Percentiles rank a stretch among this genome's conserved stretches.
Evolutionary conservation across 1,140 invertebrate species (phyloP).

Genomic region (Pachyrhynchus sulphureomaculatus): DNA sequence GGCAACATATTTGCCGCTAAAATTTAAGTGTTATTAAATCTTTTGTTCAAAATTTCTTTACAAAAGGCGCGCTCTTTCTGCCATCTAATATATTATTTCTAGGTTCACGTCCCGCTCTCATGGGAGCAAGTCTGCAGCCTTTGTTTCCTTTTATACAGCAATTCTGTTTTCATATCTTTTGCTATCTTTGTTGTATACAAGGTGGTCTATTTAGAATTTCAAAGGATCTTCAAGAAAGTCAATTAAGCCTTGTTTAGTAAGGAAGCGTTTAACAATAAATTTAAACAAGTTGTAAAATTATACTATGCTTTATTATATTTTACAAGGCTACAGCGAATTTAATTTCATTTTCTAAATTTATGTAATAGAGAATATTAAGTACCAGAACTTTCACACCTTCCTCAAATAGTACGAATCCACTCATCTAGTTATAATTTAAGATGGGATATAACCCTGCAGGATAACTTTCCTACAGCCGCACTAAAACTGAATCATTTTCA

Average conservation of each 20-base stretch:
- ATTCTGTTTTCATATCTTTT: slow-evolving; percentile 47
- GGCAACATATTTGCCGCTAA: slow-evolving; percentile 31
- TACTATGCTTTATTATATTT: neutral
- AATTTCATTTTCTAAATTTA: no score
- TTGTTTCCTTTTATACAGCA: slow-evolving; percentile 46
- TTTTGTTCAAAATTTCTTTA: slow-evolving; percentile 36
- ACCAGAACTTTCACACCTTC: no score
- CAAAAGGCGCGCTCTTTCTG: slow-evolving; percentile 31
- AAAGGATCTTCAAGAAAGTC: slow-evolving; percentile 13
- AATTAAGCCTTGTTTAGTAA: slow-evolving; percentile 20
- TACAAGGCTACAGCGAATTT: no score
- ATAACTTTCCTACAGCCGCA: no score
- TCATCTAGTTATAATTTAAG: no score
- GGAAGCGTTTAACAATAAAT: slow-evolving; percentile 3
- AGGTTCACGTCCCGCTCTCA: slow-evolving; percentile 35
- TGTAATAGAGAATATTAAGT: no score
- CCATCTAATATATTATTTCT: slow-evolving; percentile 46
- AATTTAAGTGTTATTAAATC: slow-evolving; percentile 39
- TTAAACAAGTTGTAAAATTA: neutral
- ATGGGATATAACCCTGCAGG: no score
- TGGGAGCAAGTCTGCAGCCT: slow-evolving; percentile 35
- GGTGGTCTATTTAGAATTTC: slow-evolving; percentile 29
- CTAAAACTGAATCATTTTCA: no score
- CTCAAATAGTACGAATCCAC: no score
- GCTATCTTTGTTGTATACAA: slow-evolving; percentile 28